phyloP scores from a whole-genome alignment of 2,797 vertebrate genomes.

The Tolypeutes matacus region DNA sequence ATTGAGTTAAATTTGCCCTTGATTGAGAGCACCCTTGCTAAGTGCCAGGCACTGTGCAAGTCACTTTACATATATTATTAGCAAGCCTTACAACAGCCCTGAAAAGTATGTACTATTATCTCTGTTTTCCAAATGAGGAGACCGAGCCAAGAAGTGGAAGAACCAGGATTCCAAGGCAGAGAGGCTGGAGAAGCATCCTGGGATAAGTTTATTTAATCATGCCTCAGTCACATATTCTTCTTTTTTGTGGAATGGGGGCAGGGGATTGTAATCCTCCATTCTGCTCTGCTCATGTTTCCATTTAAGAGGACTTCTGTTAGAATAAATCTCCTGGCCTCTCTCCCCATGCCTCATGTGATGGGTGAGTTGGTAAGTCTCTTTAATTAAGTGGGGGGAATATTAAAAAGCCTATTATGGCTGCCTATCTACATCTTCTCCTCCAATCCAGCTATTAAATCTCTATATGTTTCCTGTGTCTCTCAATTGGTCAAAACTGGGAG shows the following conservation, averaged over 20 bases:
- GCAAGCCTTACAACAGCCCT: background rate
- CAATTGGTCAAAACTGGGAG: background rate
- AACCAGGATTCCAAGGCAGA: conserved; percentile 1
- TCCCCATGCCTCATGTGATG: background rate
- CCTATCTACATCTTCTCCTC: background rate
- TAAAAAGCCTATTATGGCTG: conserved; percentile 9
- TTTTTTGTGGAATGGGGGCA: background rate
- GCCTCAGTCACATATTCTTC: background rate
- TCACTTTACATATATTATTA: conserved; percentile 1
- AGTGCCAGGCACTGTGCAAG: background rate
- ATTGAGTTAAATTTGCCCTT: conserved; percentile 34
- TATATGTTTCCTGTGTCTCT: conserved; percentile 42
- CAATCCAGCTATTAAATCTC: conserved; percentile 39
- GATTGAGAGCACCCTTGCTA: background rate
- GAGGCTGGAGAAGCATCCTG: background rate
- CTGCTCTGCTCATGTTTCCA: conserved; percentile 39
- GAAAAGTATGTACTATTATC: background rate
- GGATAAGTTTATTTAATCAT: conserved; percentile 34
- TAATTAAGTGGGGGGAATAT: background rate
- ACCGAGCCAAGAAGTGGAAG: background rate
- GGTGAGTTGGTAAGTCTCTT: background rate
- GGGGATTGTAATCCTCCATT: background rate
- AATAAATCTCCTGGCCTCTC: conserved; percentile 48
- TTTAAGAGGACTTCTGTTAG: conserved; percentile 4
- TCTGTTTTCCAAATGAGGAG: conserved; percentile 9